Conservation (phyloP, 2,113 vertebrate genomes). For the Neogobius melanostomus region DNA sequence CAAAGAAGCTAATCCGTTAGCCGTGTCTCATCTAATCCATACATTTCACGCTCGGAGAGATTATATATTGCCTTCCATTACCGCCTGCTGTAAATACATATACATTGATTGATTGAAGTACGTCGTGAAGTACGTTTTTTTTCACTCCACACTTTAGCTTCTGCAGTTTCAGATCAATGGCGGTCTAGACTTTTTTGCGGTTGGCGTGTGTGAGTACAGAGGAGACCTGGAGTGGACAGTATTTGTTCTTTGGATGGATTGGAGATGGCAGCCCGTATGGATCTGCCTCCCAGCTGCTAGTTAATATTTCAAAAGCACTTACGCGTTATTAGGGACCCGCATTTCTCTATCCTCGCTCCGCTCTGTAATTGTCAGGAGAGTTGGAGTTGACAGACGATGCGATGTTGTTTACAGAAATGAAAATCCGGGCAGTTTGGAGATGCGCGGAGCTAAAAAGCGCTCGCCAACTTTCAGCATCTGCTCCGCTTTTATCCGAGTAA, state of each 20-base stretch:
- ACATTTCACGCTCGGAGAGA: neutral
- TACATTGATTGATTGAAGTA: slow-evolving; percentile 11
- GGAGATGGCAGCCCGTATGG: slow-evolving; percentile 68
- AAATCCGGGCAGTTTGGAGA: slow-evolving; percentile 26
- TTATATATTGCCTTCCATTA: neutral
- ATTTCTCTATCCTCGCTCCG: neutral
- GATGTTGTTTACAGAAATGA: slow-evolving; percentile 43
- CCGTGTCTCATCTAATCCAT: too few relatives aligned
- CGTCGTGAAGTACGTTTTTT: slow-evolving; percentile 11
- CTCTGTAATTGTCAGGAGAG: neutral
- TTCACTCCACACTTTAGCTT: slow-evolving; percentile 20
- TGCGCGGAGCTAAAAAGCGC: neutral
- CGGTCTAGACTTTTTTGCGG: slow-evolving; percentile 48
- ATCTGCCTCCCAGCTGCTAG: slow-evolving; percentile 70
- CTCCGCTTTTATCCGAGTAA: slow-evolving; percentile 49
- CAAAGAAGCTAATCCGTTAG: too few relatives aligned
- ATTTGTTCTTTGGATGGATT: slow-evolving; percentile 72
- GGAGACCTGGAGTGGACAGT: slow-evolving; percentile 45
- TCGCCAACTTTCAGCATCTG: slow-evolving; percentile 62
- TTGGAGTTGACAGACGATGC: slow-evolving; percentile 25
- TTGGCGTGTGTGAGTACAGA: slow-evolving; percentile 57
- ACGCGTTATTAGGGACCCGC: slow-evolving; percentile 76
- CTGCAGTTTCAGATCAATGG: slow-evolving; percentile 55
- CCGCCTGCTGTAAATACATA: neutral
- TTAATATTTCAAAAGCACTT: slow-evolving; percentile 85